These are phyloP conservation scores for Monodelphis domestica DNA, from an alignment of 2,797 vertebrate genomes.

Conservation along the genomic window DNA sequence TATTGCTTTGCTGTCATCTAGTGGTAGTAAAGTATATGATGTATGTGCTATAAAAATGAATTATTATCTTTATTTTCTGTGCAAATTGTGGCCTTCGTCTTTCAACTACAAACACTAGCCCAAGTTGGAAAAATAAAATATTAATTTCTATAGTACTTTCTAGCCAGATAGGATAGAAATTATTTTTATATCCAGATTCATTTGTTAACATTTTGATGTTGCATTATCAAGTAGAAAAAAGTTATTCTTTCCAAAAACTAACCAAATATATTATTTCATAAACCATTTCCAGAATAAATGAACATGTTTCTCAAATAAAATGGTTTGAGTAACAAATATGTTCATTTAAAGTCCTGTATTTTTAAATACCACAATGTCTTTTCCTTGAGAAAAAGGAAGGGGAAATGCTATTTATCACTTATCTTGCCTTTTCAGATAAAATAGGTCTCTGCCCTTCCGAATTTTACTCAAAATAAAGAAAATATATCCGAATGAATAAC, in stretches of 20 bases:
- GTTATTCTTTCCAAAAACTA: slow-evolving; percentile 24
- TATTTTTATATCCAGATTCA: slow-evolving; percentile 41
- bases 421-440: neutral
- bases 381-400: slow-evolving; percentile 39
- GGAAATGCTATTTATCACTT: slow-evolving; percentile 31
- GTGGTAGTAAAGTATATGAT: slow-evolving; percentile 69
- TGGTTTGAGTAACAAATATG: neutral
- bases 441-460: neutral
- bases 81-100: slow-evolving; percentile 48
- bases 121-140: slow-evolving; percentile 59
- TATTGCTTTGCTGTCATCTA: slow-evolving; percentile 83
- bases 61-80: slow-evolving; percentile 62
- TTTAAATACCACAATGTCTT: slow-evolving; percentile 8
- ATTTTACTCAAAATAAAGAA: slow-evolving; percentile 1
- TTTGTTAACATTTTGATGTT: slow-evolving; percentile 49
- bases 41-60: neutral
- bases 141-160: slow-evolving; percentile 48
- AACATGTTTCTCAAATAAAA: slow-evolving; percentile 2
- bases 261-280: neutral
- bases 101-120: slow-evolving; percentile 45
- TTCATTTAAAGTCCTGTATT: slow-evolving; percentile 29
- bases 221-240: slow-evolving; percentile 28
- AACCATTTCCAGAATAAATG: slow-evolving; percentile 39
- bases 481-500: neutral
- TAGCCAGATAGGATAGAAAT: slow-evolving; percentile 37